Base-by-base conservation (phyloP, 2,888 invertebrate species). In the Cephonodes hylas region DNA sequence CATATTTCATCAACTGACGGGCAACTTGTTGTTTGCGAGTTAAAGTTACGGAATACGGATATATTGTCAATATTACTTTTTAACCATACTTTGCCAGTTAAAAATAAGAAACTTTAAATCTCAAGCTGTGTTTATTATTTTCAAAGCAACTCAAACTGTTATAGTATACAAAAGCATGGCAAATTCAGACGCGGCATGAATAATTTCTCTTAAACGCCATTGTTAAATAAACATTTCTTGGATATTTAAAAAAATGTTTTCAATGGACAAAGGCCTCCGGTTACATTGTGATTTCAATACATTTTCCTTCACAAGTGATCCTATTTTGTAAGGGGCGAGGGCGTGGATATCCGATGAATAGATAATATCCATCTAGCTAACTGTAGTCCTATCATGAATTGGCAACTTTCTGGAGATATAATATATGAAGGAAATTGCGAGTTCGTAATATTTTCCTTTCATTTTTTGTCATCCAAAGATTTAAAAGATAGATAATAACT, bases 281-380 rank as follows among this genome's bases (percentile, higher is more conserved):
- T 88, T 88, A 86, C 85, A 89, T 89, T 90, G 86, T 90, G 89
- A 88, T 90, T 91, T 89, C 88, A 88, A 89, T 91, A 87, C 86
- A 85, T 90, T 91, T 89, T 86, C 85, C 83, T 81, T 83, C 73
- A 83, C 85, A 86, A 91, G 87, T 90, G 87, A 85, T 84, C 86
- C 88, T 85, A 87, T 90, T 89, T 85, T 80, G 79, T 79, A 86
- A 77, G 74, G 75, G 77, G 77, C 75, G 77, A 83, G 77, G 84
- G 83, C 76, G 75, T 74, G 81, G 84, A 80, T 79, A 81, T 77
- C 76, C 86, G 84, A 86, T 89, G 89, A 89, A 89, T 89, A 86
- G 89, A 87, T 88, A 88, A 88, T 86, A 87, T 86, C 84, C 84
- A 87, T 84, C 85, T 81, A 80, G 83, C 84, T 83, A 84, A 84